phyloP scores from a whole-genome alignment of 2,888 invertebrate species.

The Sycophila texana region DNA sequence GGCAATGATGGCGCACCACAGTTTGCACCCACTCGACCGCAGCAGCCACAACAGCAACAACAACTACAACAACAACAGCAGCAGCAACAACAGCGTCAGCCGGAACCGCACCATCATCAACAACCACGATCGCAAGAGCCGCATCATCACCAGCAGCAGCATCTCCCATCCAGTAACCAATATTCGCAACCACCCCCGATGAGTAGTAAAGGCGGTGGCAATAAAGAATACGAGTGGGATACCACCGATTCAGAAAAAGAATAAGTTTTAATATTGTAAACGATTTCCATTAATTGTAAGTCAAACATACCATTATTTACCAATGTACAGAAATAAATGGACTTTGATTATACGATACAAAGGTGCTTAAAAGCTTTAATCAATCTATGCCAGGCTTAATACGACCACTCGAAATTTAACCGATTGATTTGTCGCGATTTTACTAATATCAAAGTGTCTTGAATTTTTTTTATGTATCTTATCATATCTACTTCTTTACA shows the following conservation, averaged over 20 bases:
- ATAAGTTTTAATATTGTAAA: slow-evolving; percentile 39
- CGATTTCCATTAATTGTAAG: slow-evolving; percentile 37
- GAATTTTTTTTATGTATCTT: slow-evolving; percentile 31
- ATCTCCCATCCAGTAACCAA: slow-evolving; percentile 7
- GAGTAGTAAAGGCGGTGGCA: slow-evolving; percentile 20
- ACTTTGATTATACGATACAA: slow-evolving; percentile 42
- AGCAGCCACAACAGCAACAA: neutral
- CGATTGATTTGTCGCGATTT: slow-evolving; percentile 26
- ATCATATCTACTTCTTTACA: slow-evolving; percentile 17
- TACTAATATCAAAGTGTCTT: slow-evolving; percentile 14
- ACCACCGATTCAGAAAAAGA: slow-evolving; percentile 65
- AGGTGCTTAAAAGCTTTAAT: slow-evolving; percentile 39
- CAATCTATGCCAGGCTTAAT: slow-evolving; percentile 30
- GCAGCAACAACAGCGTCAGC: neutral
- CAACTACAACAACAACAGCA: too few species aligned
- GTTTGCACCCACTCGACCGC: too few species aligned
- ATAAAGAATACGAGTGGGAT: slow-evolving; percentile 63
- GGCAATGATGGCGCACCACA: neutral
- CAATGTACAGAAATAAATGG: slow-evolving; percentile 53
- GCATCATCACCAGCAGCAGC: slow-evolving; percentile 2
- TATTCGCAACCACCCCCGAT: slow-evolving; percentile 41
- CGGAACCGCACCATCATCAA: neutral
- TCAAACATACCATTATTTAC: slow-evolving; percentile 36
- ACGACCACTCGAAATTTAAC: slow-evolving; percentile 33
- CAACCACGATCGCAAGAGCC: slow-evolving; percentile 1